Conservation (phyloP, 2,113 vertebrate species). For the Oncorhynchus masou region DNA sequence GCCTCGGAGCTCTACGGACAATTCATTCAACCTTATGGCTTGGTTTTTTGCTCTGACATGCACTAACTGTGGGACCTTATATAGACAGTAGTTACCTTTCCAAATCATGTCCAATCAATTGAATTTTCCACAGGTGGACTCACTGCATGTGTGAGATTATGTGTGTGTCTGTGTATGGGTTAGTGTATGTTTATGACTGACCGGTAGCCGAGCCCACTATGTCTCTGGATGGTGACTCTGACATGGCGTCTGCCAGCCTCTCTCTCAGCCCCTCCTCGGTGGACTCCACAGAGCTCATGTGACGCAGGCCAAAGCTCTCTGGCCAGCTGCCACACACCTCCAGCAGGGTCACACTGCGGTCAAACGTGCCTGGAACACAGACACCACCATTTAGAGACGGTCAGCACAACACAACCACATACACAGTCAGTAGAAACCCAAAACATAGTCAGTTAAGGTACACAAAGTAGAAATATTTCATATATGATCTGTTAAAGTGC, state of each 20-base stretch:
- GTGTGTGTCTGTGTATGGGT: neutral
- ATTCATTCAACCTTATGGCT: no score
- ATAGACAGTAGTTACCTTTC: no score
- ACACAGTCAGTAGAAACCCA: no score
- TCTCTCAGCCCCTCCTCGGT: slow-evolving; percentile 91
- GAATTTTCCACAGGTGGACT: no score
- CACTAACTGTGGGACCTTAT: no score
- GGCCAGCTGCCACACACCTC: slow-evolving; percentile 98
- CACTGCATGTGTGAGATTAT: no score
- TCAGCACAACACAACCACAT: neutral
- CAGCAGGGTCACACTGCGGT: slow-evolving; percentile 91
- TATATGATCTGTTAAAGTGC: no score
- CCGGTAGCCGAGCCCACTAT: slow-evolving; percentile 93
- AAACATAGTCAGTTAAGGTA: no score
- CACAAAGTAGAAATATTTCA: no score
- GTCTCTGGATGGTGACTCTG: slow-evolving; percentile 91
- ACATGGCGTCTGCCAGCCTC: slow-evolving; percentile 95
- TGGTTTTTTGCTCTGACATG: no score
- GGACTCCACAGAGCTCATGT: slow-evolving; percentile 86
- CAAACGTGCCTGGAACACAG: slow-evolving; percentile 81
- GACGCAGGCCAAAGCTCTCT: slow-evolving; percentile 90
- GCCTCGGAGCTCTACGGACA: no score
- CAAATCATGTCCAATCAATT: no score
- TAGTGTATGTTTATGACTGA: slow-evolving; percentile 64
- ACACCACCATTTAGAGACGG: neutral